Percentiles rank a stretch among this genome's conserved stretches.
Conservation (phyloP, 2,113 vertebrate species). For the Caracal caracal region DNA sequence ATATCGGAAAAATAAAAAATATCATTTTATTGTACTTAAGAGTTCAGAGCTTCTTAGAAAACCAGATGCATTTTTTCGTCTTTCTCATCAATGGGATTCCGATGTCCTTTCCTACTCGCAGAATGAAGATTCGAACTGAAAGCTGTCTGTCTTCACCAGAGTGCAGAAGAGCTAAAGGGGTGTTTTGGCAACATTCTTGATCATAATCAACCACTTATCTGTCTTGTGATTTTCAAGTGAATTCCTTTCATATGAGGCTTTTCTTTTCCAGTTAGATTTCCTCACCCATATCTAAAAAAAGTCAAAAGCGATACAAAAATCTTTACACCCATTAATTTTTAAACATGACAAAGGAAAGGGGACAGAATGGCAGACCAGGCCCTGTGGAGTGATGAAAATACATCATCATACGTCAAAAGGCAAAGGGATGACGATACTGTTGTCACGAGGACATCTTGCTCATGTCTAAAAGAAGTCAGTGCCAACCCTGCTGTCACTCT, state of each 20-base stretch:
- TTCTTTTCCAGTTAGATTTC: slow-evolving; percentile 74
- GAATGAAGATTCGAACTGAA: slow-evolving; percentile 79
- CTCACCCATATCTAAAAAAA: slow-evolving; percentile 81
- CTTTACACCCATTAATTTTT: slow-evolving; percentile 76
- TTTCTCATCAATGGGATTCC: slow-evolving; percentile 80
- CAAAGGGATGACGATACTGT: slow-evolving; percentile 61
- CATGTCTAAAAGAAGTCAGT: slow-evolving; percentile 76
- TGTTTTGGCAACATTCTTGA: slow-evolving; percentile 86
- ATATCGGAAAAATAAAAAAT: slow-evolving; percentile 89
- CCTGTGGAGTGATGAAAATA: slow-evolving; percentile 61
- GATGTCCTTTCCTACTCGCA: slow-evolving; percentile 81
- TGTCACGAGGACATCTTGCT: slow-evolving; percentile 77
- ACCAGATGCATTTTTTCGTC: slow-evolving; percentile 79
- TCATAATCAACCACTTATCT: slow-evolving; percentile 65
- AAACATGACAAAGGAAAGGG: slow-evolving; percentile 73
- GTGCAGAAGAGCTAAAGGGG: slow-evolving; percentile 79
- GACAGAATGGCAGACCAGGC: slow-evolving; percentile 70
- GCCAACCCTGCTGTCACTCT: slow-evolving; percentile 47
- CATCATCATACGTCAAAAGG: slow-evolving; percentile 72
- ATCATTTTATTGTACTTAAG: slow-evolving; percentile 86
- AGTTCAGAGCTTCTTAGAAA: slow-evolving; percentile 86
- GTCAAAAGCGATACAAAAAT: slow-evolving; percentile 64
- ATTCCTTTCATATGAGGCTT: slow-evolving; percentile 73
- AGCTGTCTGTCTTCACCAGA: slow-evolving; percentile 83
- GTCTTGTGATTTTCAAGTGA: slow-evolving; percentile 80